Conservation (phyloP, 2,888 invertebrate species). For the Ceriagrion tenellum region DNA sequence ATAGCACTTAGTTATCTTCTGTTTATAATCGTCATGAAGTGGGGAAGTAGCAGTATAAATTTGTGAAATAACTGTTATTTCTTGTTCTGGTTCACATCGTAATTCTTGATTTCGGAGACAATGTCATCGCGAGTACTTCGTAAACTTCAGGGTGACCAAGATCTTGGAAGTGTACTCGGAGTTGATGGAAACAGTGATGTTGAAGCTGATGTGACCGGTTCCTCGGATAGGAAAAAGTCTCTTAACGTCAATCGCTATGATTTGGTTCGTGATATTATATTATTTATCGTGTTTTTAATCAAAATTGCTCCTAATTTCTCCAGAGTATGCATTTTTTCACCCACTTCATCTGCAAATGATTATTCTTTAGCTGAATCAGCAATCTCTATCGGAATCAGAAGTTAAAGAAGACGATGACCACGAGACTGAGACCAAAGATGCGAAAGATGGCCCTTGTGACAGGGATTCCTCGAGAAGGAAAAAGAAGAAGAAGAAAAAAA, state of each 20-base stretch:
- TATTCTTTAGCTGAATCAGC: conserved; percentile 82
- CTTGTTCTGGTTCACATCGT: not conserved
- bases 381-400: conserved; percentile 85
- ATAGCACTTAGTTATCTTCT: not conserved
- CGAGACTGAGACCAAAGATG: conserved; percentile 81
- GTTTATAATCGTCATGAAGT: not conserved
- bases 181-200: conserved; percentile 76
- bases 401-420: conserved; percentile 84
- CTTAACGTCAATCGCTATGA: conserved; percentile 85
- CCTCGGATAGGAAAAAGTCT: conserved; percentile 81
- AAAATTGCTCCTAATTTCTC: not conserved
- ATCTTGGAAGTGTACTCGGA: conserved; percentile 78
- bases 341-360: conserved; percentile 14
- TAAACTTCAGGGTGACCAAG: conserved; percentile 81
- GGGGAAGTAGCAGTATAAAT: not conserved
- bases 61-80: not conserved
- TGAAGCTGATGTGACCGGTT: conserved; percentile 75
- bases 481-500: conserved; percentile 84
- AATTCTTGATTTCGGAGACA: not conserved
- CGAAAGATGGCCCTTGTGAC: conserved; percentile 76
- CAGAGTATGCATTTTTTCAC: not conserved
- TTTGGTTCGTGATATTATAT: conserved; percentile 79
- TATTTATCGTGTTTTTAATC: not conserved
- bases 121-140: conserved; percentile 75
- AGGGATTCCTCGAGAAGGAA: conserved; percentile 79